Evolutionary conservation across 2,888 invertebrate genomes (phyloP), one percentile per base, ranked within the genome.

Genomic region (Empis stercorea): DNA sequence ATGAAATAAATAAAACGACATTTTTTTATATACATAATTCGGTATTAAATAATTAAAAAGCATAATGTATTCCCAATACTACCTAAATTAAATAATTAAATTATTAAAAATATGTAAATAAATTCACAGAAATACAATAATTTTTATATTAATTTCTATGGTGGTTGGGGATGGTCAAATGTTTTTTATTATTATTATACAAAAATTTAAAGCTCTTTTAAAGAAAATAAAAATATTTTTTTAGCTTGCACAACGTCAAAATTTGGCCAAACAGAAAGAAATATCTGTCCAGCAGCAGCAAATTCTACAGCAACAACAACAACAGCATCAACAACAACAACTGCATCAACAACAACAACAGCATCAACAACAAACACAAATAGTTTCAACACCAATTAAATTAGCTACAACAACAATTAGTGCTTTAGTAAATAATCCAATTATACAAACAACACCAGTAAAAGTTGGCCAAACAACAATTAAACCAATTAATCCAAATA

Each of bases 201-300:
- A 20, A 20, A 20, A 4, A 20, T 20, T 20, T 20, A 20, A 20
- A 4, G 5, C 20, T 20, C 5, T 4, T 20, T 3, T 20, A 20
- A 20, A 20, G 5, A 4, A 20, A 4, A 6, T 27, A 2, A 6
- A 27, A 27, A 27, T 7, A 4, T 7, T 6, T 27, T 27, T 27
- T 4, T 27, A 81, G 80, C 80, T 80, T 49, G 78, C 78, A 1
- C 82, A 83, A 57, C 74, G 82, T 2, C 83, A 82, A 59, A 78
- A 80, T 57, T 76, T 74, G 51, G 72, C 72, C 51, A 73, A 76
- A 57, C 73, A 77, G 58, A 71, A 75, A 55, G 73, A 78, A 48
- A 61, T 76, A 42, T 71, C 74, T 40, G 75, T 76, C 55, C 76
- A 76, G 55, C 44, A 48, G 37, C 46, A 51, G 1, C 32, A 32